Evolutionary conservation across 2,797 vertebrate species (phyloP), one percentile per base, ranked within the genome.

Genomic region (Aselliscus stoliczkanus): DNA sequence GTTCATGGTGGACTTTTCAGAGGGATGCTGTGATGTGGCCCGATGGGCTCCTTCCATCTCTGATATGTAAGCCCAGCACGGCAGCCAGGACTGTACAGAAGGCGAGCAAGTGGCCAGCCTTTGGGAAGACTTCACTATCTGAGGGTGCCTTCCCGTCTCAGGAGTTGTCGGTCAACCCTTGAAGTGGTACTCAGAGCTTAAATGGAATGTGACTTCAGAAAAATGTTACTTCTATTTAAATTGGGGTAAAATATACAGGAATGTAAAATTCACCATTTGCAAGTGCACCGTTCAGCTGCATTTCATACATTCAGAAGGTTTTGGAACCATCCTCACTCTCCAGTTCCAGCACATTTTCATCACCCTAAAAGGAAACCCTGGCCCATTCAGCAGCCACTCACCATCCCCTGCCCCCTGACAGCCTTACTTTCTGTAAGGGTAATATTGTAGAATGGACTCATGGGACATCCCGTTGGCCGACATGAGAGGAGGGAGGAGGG

Each of bases 61-160:
- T 0, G 0, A 27, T 4, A 5, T 2, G 14, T 7, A 20, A 56
- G 73, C 67, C 75, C 11, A 12, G 29, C 37, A 0, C n/a, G 2
- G 37, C 64, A 67, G 86, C 80, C 25, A 1, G 56, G 69, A 64
- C 47, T 7, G 23, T 25, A 70, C 44, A 1, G 7, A 12, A 9
- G n/a, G 14, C 15, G 34, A 31, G 31, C 0, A 0, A 7, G 29
- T 0, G 5, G 31, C 4, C 42, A 12, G 60, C 17, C 65, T 70
- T 72, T 1, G 2, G 44, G 85, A 10, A 5, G 15, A 13, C 39
- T 12, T 64, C 44, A 0, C 87, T 39, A 1, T 18, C 10, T 15
- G 23, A 23, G 25, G 4, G 14, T 17, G 31, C 50, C 65, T 8
- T 69, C 23, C 29, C 0, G 0, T 14, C 47, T 50, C 64, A 39